These are phyloP conservation scores for Dolichotis patagonum DNA, from an alignment of 2,113 vertebrate species.

Conservation along the genomic window DNA sequence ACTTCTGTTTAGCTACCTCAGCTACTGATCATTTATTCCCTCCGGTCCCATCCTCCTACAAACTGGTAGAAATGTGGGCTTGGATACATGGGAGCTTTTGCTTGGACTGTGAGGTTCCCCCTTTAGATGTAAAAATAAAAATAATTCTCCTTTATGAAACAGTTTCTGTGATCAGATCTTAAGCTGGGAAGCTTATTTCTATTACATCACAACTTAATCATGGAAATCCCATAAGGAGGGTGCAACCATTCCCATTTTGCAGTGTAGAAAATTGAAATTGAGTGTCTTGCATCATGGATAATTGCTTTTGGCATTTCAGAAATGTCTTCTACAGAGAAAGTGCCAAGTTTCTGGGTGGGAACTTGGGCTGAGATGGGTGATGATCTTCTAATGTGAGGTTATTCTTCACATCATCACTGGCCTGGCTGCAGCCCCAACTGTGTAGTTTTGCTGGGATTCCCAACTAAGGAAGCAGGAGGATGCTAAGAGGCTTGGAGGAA, in stretches of 20 bases:
- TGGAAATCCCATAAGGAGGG: not conserved
- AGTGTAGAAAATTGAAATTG: slow-evolving; percentile 38
- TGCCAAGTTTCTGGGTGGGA: slow-evolving; percentile 69
- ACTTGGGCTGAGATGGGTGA: not conserved
- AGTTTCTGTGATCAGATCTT: not conserved
- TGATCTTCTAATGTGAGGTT: not conserved
- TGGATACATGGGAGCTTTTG: not conserved
- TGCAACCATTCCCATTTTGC: not conserved
- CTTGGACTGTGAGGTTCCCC: not conserved
- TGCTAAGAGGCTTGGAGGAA: not conserved
- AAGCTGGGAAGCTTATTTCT: not conserved
- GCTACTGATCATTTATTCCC: not conserved
- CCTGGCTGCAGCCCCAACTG: not conserved
- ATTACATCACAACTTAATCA: not conserved
- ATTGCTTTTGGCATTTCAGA: slow-evolving; percentile 9
- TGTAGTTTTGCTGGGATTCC: slow-evolving; percentile 20
- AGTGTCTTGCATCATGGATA: slow-evolving; percentile 31
- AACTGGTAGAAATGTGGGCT: not conserved
- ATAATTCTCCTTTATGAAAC: not conserved
- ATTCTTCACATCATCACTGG: slow-evolving; percentile 1
- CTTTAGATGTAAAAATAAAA: not conserved
- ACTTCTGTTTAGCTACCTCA: not conserved
- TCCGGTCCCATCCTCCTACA: not conserved
- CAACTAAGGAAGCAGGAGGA: slow-evolving; percentile 25
- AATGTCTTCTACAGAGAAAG: not conserved